phyloP scores from a whole-genome alignment of 2,888 invertebrate genomes.

The Noctua comes region DNA sequence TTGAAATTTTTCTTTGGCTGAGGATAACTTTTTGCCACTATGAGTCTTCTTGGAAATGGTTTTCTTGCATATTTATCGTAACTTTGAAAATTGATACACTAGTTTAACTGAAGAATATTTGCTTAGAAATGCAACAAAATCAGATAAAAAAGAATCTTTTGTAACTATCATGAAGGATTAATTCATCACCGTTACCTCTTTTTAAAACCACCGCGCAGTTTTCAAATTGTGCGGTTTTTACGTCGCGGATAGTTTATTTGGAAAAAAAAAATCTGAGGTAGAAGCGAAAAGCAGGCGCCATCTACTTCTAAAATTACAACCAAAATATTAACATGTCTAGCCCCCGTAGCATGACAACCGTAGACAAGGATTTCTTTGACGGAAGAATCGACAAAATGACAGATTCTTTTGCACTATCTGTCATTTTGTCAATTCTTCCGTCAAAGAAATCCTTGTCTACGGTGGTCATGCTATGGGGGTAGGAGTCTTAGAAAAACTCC shows the following conservation, averaged over 20 bases:
- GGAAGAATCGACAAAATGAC: too few species aligned
- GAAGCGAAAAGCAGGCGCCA: not conserved
- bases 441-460: too few species aligned
- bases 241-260: conserved; percentile 20
- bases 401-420: too few species aligned
- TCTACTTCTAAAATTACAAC: not conserved
- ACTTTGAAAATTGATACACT: not conserved
- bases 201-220: conserved; percentile 17
- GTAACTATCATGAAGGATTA: too few species aligned
- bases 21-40: not conserved
- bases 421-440: too few species aligned
- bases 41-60: not conserved
- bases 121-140: not conserved
- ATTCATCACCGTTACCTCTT: conserved; percentile 3
- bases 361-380: too few species aligned
- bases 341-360: too few species aligned
- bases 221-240: conserved; percentile 43
- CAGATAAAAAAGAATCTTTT: not conserved
- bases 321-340: not conserved
- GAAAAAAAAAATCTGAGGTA: not conserved
- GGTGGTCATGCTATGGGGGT: too few species aligned
- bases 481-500: fast-evolving
- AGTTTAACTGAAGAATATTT: not conserved
- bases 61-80: not conserved
- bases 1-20: not conserved